Percentiles rank a stretch among this genome's conserved stretches.
Conservation (phyloP, 2,888 invertebrate species). For the Heteromurus nitidus region DNA sequence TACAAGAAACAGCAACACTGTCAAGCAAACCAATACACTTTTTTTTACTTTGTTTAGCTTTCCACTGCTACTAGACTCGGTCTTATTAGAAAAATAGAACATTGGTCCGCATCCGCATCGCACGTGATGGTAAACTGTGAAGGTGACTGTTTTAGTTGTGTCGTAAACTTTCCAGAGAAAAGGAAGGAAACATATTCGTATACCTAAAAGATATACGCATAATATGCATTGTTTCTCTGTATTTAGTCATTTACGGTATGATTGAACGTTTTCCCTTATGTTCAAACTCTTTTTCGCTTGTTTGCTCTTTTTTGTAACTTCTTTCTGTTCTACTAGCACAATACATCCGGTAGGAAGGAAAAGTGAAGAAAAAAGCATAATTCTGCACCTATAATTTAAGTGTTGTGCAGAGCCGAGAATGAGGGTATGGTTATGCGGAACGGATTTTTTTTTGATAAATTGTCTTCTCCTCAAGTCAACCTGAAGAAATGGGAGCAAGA, state of each 20-base stretch:
- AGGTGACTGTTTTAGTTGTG: too few species aligned
- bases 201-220: neutral
- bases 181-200: too few species aligned
- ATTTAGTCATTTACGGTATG: neutral
- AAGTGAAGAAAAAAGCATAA: constrained; percentile 17
- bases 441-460: constrained; percentile 18
- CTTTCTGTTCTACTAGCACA: neutral
- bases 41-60: neutral
- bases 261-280: neutral
- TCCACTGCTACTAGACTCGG: neutral
- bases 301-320: neutral
- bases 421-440: constrained; percentile 8
- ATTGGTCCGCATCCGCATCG: too few species aligned
- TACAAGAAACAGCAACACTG: constrained; percentile 6
- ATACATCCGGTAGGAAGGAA: constrained; percentile 16
- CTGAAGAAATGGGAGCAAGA: neutral
- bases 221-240: neutral
- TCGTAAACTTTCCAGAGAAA: too few species aligned
- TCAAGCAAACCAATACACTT: neutral
- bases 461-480: neutral
- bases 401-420: too few species aligned
- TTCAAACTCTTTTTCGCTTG: neutral
- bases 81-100: too few species aligned
- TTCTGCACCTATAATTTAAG: too few species aligned
- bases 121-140: too few species aligned